Base-by-base conservation (phyloP, 2,888 invertebrate genomes). In the Entomobrya proxima region DNA sequence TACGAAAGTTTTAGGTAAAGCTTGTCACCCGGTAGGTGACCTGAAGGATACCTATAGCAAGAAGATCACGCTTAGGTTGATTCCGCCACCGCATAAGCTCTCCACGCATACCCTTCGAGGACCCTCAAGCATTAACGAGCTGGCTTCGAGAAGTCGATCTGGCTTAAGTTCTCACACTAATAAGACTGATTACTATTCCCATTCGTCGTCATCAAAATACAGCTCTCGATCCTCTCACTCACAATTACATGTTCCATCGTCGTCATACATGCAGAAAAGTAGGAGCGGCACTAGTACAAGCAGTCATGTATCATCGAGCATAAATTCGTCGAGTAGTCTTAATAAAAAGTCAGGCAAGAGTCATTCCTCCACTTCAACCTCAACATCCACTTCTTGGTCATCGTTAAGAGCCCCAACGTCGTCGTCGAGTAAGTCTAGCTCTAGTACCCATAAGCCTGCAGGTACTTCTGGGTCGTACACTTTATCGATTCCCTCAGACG, bases 401-500 rank as follows among this genome's bases (percentile, higher is more conserved):
- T 77, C 82, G 4, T 58, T 44, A 32, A 32, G 58, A 7, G 32
- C 55, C 6, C 58, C 50, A 2, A 13, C 58, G 47, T 69, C 76
- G n/a, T 7, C 44, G n/a, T 72, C 61, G 24, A 50, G 24, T 32
- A 61, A 40, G 11, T 55, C 75, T 30, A n/a, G n/a, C n/a, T 77
- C 72, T 13, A 67, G 58, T 11, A 40, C 79, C 61, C 82, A 58
- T 44, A 85, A 87, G 67, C 32, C 55, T 15, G 11, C 52, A 13
- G 75, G 35, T 11, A 18, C 69, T 18, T 67, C 75, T 11, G 87
- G 74, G 1, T 87, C 89, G 0, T 89, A 89, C 74, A 89, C 89
- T 0, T 64, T 89, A 0, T 89, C 89, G 4, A 89, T 89, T 40
- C 89, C 89, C 11, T 88, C 86, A 30, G 88, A 88, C 9, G 89